Conservation (phyloP, 2,888 invertebrate species). For the Parnassius smintheus region DNA sequence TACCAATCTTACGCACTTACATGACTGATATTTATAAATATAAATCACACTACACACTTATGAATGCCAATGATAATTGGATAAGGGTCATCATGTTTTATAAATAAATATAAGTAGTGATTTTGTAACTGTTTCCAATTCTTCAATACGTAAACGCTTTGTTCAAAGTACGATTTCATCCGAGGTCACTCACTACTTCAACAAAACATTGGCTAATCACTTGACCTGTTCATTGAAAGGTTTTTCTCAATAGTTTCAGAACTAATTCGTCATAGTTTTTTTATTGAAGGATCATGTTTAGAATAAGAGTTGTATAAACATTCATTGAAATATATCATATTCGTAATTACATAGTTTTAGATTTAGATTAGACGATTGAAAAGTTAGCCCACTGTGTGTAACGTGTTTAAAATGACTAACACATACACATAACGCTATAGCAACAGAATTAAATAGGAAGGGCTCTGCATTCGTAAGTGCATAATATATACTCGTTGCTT, state of each 20-base stretch:
- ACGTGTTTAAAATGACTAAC: constrained; percentile 38
- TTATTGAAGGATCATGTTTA: background rate
- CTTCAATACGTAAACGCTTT: constrained; percentile 44
- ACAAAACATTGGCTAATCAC: constrained; percentile 68
- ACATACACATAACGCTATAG: constrained; percentile 37
- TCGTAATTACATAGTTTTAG: too few relatives aligned
- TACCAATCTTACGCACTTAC: too few relatives aligned
- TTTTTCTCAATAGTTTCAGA: constrained; percentile 30
- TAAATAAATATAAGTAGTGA: constrained; percentile 16
- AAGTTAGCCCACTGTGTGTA: background rate
- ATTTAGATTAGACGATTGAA: too few relatives aligned
- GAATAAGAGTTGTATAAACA: background rate
- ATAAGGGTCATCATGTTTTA: constrained; percentile 1
- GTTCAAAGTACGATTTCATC: constrained; percentile 65
- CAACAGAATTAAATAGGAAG: constrained; percentile 47
- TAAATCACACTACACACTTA: background rate
- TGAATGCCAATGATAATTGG: constrained; percentile 1
- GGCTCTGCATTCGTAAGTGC: constrained; percentile 55
- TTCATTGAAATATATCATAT: background rate
- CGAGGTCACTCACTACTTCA: constrained; percentile 63
- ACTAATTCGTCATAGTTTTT: constrained; percentile 9
- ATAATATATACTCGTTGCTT: constrained; percentile 58
- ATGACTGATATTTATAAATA: too few relatives aligned
- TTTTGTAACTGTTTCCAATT: constrained; percentile 29
- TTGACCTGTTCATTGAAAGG: constrained; percentile 54